A percentile compares a stretch with the other conserved stretches of the same genome.
These are phyloP conservation scores for Drosophila suzukii DNA, from an alignment of 1,140 invertebrate genomes.

Conservation along the genomic window DNA sequence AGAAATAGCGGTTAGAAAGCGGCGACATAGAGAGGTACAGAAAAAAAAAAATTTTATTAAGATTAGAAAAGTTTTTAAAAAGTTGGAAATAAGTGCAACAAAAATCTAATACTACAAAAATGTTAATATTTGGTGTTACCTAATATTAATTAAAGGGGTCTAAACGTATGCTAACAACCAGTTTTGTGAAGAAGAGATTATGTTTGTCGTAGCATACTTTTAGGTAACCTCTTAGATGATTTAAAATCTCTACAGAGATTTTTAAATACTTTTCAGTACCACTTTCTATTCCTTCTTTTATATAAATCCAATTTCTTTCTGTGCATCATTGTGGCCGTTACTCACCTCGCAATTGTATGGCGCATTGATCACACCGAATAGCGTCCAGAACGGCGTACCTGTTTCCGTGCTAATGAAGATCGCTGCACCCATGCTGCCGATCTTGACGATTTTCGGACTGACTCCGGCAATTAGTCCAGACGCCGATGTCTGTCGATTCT, in stretches of 20 bases:
- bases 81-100: no score
- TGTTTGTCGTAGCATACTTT: not conserved
- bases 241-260: not conserved
- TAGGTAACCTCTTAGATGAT: not conserved
- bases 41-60: not conserved
- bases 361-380: constrained; percentile 86
- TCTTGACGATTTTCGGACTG: constrained; percentile 88
- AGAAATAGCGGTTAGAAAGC: constrained; percentile 46
- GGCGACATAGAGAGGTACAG: constrained; percentile 7
- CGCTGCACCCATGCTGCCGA: constrained; percentile 88
- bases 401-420: constrained; percentile 86
- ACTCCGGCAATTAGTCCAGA: constrained; percentile 85
- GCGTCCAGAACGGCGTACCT: constrained; percentile 86
- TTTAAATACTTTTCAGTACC: not conserved
- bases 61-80: no score
- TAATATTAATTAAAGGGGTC: not conserved
- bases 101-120: no score
- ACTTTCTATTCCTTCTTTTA: no score
- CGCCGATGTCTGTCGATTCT: constrained; percentile 53
- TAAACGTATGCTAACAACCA: not conserved
- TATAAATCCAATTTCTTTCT: not conserved
- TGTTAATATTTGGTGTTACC: not conserved
- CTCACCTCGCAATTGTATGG: constrained; percentile 86
- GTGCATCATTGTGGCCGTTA: constrained; percentile 14
- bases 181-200: not conserved